A percentile compares a stretch with the other conserved stretches of the same genome.
Evolutionary conservation across 2,888 invertebrate genomes (phyloP).

Genomic region (Machimus atricapillus): DNA sequence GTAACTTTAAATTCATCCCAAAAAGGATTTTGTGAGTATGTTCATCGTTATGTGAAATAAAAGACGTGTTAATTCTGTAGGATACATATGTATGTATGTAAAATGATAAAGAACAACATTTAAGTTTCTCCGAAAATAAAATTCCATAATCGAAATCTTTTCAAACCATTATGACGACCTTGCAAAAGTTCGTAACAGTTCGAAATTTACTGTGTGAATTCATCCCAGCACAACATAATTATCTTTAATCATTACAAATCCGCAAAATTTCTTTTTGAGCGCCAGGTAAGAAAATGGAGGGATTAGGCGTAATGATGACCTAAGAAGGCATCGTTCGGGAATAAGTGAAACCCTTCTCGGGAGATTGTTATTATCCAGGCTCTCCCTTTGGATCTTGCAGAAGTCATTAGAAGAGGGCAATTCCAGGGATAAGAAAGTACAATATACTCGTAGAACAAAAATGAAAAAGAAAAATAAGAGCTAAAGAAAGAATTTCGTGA

Average conservation of each 20-base stretch:
- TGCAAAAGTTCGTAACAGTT: neutral
- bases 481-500: neutral
- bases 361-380: neutral
- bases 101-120: too few species aligned
- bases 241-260: neutral
- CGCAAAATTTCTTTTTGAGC: neutral
- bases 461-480: neutral
- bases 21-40: too few species aligned
- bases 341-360: neutral
- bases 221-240: neutral
- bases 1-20: too few species aligned
- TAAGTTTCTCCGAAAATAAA: neutral
- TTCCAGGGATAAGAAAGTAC: neutral
- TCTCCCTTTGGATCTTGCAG: neutral
- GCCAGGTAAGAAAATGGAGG: neutral
- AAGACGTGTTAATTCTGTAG: too few species aligned
- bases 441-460: neutral
- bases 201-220: neutral
- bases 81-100: too few species aligned
- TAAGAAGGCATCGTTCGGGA: neutral
- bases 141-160: neutral
- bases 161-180: neutral
- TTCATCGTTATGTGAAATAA: too few species aligned
- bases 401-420: slow-evolving; percentile 9
- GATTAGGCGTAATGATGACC: neutral